Evolutionary conservation across 1,140 invertebrate species (phyloP), one percentile per base, ranked within the genome.

Genomic region (Rhyacophila brunnea): DNA sequence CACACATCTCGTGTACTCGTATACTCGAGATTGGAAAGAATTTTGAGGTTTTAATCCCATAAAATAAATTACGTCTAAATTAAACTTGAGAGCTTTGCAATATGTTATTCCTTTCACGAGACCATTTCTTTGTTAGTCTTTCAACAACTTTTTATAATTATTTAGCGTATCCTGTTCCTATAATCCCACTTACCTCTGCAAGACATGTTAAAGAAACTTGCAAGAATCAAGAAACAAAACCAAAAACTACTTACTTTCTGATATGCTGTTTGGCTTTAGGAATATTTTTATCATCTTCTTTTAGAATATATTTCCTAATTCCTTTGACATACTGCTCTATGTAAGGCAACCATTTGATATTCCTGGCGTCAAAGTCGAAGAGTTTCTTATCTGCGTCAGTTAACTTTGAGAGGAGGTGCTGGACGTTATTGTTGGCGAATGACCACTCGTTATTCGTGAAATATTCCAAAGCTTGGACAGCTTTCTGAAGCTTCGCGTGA

Each of bases 371-470:
- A 61, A 85, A 72, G 55, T 81, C 77, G 66, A 84, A 84, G 9
- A 73, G 73, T 15, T 75, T 71, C 45, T 69, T 75, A 62, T 90
- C 87, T 7, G 75, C 68, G 1, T 77, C 73, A 3, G 78, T 72
- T 23, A 91, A 64, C 0, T 72, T 70, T 2, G 74, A 66, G 57
- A 81, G 81, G 19, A 98, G 75, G 43, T 77, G 79, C 44, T 83
- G 77, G 7, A 95, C 86, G 67, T 96, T 96, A 40, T 88, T 86
- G 55, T 90, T 91, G 55, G 81, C 81, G 73, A 96, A 97, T 56
- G 85, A 81, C 93, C 93, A 97, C 69, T 95, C 85, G 63, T 90
- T 81, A 7, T 86, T 88, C 18, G 92, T 92, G 73, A 97, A 98
- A 72, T 90, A 96, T 68, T 93, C 86, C 45, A 97, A 78, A 64